Evolutionary conservation across 2,888 invertebrate species (phyloP).

Genomic region (Amaurobius ferox): DNA sequence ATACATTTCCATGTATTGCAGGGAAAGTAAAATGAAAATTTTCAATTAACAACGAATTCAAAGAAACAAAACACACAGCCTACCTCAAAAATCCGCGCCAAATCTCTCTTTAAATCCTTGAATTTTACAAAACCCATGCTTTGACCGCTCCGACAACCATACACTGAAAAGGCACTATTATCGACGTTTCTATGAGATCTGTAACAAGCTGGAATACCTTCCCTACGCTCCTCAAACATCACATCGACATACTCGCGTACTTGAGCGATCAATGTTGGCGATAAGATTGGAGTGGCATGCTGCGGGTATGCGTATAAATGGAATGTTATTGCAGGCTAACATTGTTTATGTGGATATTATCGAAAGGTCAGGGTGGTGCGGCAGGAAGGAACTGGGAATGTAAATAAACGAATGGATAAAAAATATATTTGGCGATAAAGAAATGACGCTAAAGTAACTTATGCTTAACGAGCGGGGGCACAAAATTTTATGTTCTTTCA

Average conservation of each 20-base stretch:
- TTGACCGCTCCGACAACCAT: neutral
- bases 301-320: neutral
- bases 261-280: neutral
- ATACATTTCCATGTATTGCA: no score
- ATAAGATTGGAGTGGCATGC: neutral
- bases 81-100: neutral
- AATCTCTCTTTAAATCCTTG: neutral
- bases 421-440: no score
- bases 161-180: no score
- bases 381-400: neutral
- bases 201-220: neutral
- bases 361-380: neutral
- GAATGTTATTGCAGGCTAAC: neutral
- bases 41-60: no score
- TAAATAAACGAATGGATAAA: neutral
- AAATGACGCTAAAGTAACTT: no score
- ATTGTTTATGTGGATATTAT: neutral
- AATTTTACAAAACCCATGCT: neutral
- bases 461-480: no score
- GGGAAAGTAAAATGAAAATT: no score
- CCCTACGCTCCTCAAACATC: neutral
- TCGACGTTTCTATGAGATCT: neutral
- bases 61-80: no score
- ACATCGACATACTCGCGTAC: neutral
- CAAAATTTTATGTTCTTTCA: no score